These are phyloP conservation scores for Camptogramma bilineatum DNA, from an alignment of 2,888 invertebrate species.

Conservation along the genomic window DNA sequence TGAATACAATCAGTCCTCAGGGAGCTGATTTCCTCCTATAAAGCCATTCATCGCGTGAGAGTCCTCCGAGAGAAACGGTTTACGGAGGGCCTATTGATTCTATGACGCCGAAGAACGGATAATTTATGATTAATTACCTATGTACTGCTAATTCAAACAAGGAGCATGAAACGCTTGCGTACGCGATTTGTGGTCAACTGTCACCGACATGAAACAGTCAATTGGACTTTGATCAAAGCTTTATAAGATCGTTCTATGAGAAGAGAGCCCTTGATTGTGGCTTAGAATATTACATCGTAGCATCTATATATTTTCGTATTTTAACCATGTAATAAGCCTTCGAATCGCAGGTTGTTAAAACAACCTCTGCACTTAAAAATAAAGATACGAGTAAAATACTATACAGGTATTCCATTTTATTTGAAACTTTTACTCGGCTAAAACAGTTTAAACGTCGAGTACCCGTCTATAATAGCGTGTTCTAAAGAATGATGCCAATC, in stretches of 20 bases:
- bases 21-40: neutral
- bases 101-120: neutral
- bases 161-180: too few relatives aligned
- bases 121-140: neutral
- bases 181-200: too few relatives aligned
- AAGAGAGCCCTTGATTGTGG: too few relatives aligned
- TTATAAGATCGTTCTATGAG: too few relatives aligned
- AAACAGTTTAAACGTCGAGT: neutral
- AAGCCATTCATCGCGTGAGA: slow-evolving; percentile 3
- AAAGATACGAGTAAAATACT: neutral
- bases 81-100: slow-evolving; percentile 2
- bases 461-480: neutral
- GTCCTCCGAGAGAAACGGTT: neutral
- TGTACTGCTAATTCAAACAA: neutral
- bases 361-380: too few relatives aligned
- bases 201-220: too few relatives aligned
- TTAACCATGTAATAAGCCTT: too few relatives aligned
- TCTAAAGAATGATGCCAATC: slow-evolving; percentile 5
- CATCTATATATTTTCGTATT: too few relatives aligned
- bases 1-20: slow-evolving; percentile 1
- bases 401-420: neutral
- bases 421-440: neutral
- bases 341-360: too few relatives aligned
- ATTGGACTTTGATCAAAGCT: too few relatives aligned
- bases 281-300: too few relatives aligned